Evolutionary conservation across 2,797 vertebrate genomes (phyloP).

Genomic region (Columba guinea): DNA sequence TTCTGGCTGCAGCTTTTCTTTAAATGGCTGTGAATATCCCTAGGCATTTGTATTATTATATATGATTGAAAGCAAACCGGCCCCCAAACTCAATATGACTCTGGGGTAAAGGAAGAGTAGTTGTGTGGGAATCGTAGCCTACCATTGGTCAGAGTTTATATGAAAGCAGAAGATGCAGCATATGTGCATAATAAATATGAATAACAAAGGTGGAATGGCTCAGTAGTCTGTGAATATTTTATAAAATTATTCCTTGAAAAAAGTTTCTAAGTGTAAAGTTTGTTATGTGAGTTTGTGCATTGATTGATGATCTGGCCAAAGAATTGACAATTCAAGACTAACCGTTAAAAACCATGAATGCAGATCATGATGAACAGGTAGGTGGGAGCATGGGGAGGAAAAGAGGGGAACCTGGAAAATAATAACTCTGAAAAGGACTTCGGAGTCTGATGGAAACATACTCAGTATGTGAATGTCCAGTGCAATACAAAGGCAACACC

Average conservation of each 20-base stretch:
- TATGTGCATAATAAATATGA: background rate
- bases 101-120: background rate
- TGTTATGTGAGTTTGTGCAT: background rate
- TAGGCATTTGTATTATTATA: background rate
- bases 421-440: background rate
- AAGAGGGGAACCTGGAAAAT: background rate
- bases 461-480: background rate
- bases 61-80: background rate
- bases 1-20: background rate
- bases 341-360: background rate
- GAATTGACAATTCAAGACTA: background rate
- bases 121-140: background rate
- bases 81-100: background rate
- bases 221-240: background rate
- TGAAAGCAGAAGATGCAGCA: background rate
- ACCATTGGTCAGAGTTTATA: background rate
- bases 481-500: background rate
- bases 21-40: background rate
- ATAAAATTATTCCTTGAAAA: slow-evolving; percentile 18
- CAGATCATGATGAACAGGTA: background rate
- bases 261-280: background rate
- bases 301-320: background rate
- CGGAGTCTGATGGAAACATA: background rate
- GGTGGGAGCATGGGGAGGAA: background rate
- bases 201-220: background rate